phyloP scores from a whole-genome alignment of 2,113 vertebrate species.

The Tricholaema leucomelas region DNA sequence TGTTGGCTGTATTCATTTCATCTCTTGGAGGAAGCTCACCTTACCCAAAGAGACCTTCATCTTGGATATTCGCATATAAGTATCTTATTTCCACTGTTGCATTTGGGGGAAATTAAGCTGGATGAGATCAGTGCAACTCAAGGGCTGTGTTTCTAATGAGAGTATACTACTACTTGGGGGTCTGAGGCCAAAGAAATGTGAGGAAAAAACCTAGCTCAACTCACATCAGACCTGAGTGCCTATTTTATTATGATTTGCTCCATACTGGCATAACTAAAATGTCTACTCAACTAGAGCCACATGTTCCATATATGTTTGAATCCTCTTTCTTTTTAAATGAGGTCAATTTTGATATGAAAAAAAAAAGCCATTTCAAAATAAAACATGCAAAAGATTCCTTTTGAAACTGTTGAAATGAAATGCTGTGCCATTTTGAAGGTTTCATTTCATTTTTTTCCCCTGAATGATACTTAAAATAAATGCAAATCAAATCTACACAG shows the following conservation, averaged over 20 bases:
- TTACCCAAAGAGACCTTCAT: not conserved
- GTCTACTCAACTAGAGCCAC: not conserved
- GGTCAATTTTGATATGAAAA: slow-evolving; percentile 43
- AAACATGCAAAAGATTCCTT: slow-evolving; percentile 44
- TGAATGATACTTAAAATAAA: slow-evolving; percentile 41
- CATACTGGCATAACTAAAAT: not conserved
- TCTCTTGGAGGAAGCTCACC: not conserved
- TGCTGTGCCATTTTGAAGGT: slow-evolving; percentile 28
- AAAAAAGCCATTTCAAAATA: slow-evolving; percentile 23
- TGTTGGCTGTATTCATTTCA: not conserved
- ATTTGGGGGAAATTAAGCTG: not conserved
- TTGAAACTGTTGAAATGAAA: slow-evolving; percentile 43
- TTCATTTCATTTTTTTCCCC: not conserved
- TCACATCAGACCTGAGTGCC: not conserved
- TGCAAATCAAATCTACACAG: slow-evolving; percentile 21
- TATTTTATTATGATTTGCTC: not conserved
- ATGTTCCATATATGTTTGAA: not conserved
- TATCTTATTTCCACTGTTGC: not conserved
- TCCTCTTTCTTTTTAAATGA: slow-evolving; percentile 25
- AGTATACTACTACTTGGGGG: not conserved
- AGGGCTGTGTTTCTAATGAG: not conserved
- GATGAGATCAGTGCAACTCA: not conserved
- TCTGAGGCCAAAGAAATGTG: not conserved
- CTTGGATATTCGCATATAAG: not conserved
- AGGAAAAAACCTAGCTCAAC: not conserved